Evolutionary conservation across 2,888 invertebrate species (phyloP).

Genomic region (Perithous albicinctus): DNA sequence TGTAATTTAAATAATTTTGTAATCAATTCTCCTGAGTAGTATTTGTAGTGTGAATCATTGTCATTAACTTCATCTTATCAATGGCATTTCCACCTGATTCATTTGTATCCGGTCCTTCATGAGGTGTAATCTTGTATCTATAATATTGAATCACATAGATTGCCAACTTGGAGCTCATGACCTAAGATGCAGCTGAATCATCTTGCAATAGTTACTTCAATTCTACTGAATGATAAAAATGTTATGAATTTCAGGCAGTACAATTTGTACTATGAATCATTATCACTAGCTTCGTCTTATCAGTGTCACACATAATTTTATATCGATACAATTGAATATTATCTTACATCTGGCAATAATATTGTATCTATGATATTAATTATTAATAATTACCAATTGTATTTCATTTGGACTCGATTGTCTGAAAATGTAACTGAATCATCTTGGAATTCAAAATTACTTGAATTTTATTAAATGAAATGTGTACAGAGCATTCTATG

Average conservation of each 20-base stretch:
- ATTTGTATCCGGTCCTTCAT: slow-evolving; percentile 3
- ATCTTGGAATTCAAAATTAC: background rate
- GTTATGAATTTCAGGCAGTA: background rate
- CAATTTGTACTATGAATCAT: background rate
- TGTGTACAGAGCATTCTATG: no score
- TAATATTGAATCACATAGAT: background rate
- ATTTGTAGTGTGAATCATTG: slow-evolving; percentile 12
- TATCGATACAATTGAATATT: background rate
- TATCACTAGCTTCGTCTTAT: background rate
- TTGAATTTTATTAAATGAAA: background rate
- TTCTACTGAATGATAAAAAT: background rate
- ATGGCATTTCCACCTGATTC: background rate
- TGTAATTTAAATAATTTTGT: background rate
- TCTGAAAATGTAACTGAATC: background rate
- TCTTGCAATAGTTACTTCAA: background rate
- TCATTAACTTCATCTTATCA: slow-evolving; percentile 14
- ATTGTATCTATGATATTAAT: background rate
- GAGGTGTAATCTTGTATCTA: background rate
- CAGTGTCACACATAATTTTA: background rate
- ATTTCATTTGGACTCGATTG: background rate
- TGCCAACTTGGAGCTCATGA: background rate
- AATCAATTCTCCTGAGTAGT: background rate
- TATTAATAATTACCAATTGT: background rate
- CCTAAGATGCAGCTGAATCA: background rate
- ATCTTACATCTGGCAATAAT: background rate